phyloP scores from a whole-genome alignment of 2,797 vertebrate genomes.

The Tadarida brasiliensis region DNA sequence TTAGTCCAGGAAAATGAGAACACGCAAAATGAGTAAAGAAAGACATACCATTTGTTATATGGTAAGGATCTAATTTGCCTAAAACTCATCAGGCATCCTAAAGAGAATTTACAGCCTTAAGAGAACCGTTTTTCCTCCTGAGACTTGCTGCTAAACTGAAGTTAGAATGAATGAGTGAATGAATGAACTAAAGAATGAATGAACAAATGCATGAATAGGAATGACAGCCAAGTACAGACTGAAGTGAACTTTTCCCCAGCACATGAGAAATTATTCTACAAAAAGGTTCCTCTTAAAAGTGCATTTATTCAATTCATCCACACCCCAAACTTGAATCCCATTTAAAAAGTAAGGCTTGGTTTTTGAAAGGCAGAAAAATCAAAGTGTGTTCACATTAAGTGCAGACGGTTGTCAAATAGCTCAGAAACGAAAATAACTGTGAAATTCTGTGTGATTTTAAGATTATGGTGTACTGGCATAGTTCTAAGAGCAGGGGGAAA shows the following conservation, averaged over 20 bases:
- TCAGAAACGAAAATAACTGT: slow-evolving; percentile 47
- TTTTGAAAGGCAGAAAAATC: slow-evolving; percentile 53
- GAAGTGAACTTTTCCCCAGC: slow-evolving; percentile 36
- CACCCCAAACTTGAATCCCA: not conserved
- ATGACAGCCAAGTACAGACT: slow-evolving; percentile 19
- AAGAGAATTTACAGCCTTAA: slow-evolving; percentile 55
- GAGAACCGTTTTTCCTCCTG: not conserved
- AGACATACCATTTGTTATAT: slow-evolving; percentile 32
- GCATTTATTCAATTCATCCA: not conserved
- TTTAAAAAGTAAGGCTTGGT: not conserved
- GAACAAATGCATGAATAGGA: not conserved
- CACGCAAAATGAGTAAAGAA: slow-evolving; percentile 55
- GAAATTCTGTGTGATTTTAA: slow-evolving; percentile 45
- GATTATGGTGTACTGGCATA: slow-evolving; percentile 34
- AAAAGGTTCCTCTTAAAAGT: slow-evolving; percentile 37
- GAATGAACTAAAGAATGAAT: slow-evolving; percentile 19
- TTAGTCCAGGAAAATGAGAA: slow-evolving; percentile 51
- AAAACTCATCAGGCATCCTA: not conserved
- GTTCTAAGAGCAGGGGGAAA: slow-evolving; percentile 23
- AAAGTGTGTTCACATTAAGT: slow-evolving; percentile 48
- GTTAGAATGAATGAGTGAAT: slow-evolving; percentile 47
- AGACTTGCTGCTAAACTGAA: slow-evolving; percentile 42
- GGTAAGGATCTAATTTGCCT: slow-evolving; percentile 52
- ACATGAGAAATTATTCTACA: slow-evolving; percentile 24
- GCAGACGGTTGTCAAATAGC: slow-evolving; percentile 40